These are phyloP conservation scores for Onychomys torridus DNA, from an alignment of 2,797 vertebrate genomes.

Conservation along the genomic window DNA sequence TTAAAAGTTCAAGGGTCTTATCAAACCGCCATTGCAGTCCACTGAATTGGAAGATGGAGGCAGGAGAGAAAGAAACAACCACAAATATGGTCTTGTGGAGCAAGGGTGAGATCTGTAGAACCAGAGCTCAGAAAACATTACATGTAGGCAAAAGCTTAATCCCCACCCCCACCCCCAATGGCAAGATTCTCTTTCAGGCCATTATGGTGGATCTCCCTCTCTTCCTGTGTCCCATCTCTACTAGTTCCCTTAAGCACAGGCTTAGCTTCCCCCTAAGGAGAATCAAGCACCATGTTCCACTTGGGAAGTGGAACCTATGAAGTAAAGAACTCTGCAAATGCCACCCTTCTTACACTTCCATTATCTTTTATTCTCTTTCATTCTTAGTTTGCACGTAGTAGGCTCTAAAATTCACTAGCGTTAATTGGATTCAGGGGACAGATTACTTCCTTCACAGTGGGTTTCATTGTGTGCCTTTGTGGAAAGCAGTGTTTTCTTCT, in stretches of 20 bases:
- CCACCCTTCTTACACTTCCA: background rate
- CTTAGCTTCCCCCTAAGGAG: background rate
- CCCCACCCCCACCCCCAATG: too few relatives aligned
- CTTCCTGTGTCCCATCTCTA: background rate
- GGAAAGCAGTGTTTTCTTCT: slow-evolving; percentile 21
- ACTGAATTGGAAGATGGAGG: background rate
- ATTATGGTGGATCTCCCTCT: background rate
- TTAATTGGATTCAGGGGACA: slow-evolving; percentile 48
- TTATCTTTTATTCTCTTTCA: slow-evolving; percentile 29
- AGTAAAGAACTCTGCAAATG: background rate
- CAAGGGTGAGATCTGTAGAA: background rate
- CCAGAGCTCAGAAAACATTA: background rate
- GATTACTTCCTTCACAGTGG: slow-evolving; percentile 26
- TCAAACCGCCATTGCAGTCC: background rate
- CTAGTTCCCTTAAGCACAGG: background rate
- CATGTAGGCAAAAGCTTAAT: background rate
- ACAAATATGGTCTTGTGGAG: background rate
- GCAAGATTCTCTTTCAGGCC: background rate
- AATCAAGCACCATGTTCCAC: background rate
- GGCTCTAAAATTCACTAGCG: slow-evolving; percentile 16
- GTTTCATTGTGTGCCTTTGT: slow-evolving; percentile 49
- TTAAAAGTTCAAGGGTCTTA: background rate
- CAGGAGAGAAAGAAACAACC: background rate
- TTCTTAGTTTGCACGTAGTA: slow-evolving; percentile 55
- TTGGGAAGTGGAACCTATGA: background rate